A percentile compares a stretch with the other conserved stretches of the same genome.
Evolutionary conservation across 1,140 invertebrate genomes (phyloP).

Genomic region (Drosophila nebulosa): DNA sequence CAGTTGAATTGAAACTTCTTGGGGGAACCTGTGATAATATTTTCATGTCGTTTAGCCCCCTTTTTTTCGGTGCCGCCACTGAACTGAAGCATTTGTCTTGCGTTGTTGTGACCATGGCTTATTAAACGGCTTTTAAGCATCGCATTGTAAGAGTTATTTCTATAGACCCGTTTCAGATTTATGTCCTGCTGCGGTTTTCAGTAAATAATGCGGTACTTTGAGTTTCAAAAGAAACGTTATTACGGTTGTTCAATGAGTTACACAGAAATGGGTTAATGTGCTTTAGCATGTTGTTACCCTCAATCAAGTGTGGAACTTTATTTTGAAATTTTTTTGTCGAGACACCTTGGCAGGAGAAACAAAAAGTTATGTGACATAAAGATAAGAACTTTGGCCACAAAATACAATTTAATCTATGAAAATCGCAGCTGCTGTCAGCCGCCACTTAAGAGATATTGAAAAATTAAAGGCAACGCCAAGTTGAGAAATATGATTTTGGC

Average conservation of each 20-base stretch:
- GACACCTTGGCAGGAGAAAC: too few species aligned
- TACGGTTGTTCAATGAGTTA: slow-evolving; percentile 2
- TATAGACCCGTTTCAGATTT: slow-evolving; percentile 57
- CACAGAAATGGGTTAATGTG: not conserved
- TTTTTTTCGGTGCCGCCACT: slow-evolving; percentile 31
- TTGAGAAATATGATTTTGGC: not conserved
- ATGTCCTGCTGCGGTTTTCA: slow-evolving; percentile 26
- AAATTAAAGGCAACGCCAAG: not conserved
- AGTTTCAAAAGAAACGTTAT: not conserved
- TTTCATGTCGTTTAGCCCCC: not conserved
- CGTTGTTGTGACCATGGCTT: slow-evolving; percentile 58
- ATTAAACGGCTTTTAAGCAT: slow-evolving; percentile 74
- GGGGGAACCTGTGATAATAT: not conserved
- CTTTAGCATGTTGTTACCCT: not conserved
- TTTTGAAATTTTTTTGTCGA: too few species aligned
- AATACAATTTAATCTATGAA: not conserved
- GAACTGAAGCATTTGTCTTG: slow-evolving; percentile 64
- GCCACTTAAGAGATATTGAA: not conserved
- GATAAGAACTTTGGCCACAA: not conserved
- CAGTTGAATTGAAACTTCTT: not conserved
- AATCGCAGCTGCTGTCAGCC: not conserved
- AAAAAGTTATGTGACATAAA: not conserved
- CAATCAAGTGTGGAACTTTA: too few species aligned
- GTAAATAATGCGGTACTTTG: slow-evolving; percentile 60
- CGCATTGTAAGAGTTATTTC: slow-evolving; percentile 43